Evolutionary conservation across 2,797 vertebrate genomes (phyloP).

Genomic region (Neomorphus geoffroyi): DNA sequence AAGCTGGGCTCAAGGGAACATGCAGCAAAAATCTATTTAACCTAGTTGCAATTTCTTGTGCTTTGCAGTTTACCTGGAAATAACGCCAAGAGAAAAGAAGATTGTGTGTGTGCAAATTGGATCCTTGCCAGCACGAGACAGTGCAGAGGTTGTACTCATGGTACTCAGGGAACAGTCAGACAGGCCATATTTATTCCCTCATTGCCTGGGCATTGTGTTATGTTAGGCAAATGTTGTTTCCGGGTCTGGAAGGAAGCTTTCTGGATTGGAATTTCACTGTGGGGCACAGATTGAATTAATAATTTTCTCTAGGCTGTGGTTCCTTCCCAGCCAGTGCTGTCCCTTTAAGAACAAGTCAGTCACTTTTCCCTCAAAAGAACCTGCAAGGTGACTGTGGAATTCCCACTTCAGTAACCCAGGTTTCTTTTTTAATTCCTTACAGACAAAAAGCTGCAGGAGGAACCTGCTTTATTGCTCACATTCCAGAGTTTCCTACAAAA

Average conservation of each 20-base stretch:
- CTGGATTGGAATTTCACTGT: neutral
- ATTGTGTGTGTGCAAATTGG: neutral
- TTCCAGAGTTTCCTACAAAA: conserved; percentile 2
- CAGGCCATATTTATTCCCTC: neutral
- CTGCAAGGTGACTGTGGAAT: neutral
- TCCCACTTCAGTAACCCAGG: neutral
- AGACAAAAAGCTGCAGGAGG: conserved; percentile 6
- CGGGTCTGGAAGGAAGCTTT: neutral
- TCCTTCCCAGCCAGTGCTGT: neutral
- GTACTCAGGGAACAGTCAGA: neutral
- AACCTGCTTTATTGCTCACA: conserved; percentile 25
- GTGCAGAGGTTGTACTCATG: neutral
- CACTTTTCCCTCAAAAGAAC: neutral
- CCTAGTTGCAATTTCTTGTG: neutral
- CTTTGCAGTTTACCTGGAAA: neutral
- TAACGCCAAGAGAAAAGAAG: neutral
- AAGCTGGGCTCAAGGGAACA: neutral
- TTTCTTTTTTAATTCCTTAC: conserved; percentile 33
- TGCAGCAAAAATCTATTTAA: neutral
- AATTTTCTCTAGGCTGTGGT: neutral
- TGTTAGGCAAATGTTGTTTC: neutral
- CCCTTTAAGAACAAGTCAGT: neutral
- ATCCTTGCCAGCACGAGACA: neutral
- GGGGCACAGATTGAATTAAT: neutral
- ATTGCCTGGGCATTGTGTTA: neutral